Evolutionary conservation across 2,888 invertebrate genomes (phyloP), one percentile per base, ranked within the genome.

Genomic region (Eurois occulta): DNA sequence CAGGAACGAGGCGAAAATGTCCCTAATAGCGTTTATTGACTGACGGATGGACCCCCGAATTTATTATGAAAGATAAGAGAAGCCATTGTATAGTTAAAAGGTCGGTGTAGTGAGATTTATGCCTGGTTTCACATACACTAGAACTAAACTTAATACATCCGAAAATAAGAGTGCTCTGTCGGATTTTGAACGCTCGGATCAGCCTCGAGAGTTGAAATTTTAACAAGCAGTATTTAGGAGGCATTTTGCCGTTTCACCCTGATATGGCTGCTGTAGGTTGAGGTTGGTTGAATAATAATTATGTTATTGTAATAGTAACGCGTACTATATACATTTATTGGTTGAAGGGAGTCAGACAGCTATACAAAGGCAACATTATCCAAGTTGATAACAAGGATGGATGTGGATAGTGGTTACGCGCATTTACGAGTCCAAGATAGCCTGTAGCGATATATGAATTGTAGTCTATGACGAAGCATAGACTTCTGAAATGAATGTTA

Each of bases 21-120:
- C 65, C 67, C 71, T 21, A 78, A 71, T 78, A 68, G 67, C 60
- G 28, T 52, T 46, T 66, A 80, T 76, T 86, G 78, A 83, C 80
- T 80, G 85, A 86, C 41, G 28, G 80, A 78, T 78, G 76, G 64
- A 28, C 62, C 41, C 16, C n/a, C 65, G 18, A 48, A 86, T 84
- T 85, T 79, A 73, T 80, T 72, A 66, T 52, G 62, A 52, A 60
- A 73, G 75, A 74, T 74, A 73, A 46, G 60, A 52, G 13, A 21
- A n/a, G 28, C 32, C 38, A 18, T 70, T 48, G 69, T 13, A 5
- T 21, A 68, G 52, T 38, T 67, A 71, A 72, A 48, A 70, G 79
- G 43, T 21, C 0, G 2, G 18, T n/a, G 13, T 32, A 21, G 5
- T 64, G 24, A 24, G 24, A 58, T 71, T 62, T 66, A 58, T 41